Evolutionary conservation across 2,888 invertebrate species (phyloP).

Genomic region (Muschampia plurimacula): DNA sequence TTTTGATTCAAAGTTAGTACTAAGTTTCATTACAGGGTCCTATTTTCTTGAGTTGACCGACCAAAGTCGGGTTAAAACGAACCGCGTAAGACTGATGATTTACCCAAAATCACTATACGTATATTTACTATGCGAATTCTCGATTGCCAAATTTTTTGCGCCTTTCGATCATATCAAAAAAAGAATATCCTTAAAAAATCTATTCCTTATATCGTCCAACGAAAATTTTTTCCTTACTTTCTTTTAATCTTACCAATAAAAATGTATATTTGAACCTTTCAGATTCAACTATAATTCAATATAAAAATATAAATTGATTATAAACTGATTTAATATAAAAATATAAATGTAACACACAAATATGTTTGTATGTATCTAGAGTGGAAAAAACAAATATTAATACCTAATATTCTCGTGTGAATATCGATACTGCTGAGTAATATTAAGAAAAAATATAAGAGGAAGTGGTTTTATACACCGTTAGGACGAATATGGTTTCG

Average conservation of each 20-base stretch:
- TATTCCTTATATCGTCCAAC: constrained; percentile 20
- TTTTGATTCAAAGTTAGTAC: constrained; percentile 25
- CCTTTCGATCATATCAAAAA: constrained; percentile 33
- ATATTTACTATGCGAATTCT: constrained; percentile 34
- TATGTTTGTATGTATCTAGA: no score
- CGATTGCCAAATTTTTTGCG: constrained; percentile 34
- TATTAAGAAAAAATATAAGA: no score
- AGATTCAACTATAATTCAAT: background rate
- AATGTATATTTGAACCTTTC: constrained; percentile 1
- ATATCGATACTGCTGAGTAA: no score
- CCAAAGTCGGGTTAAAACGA: constrained; percentile 50
- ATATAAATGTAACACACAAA: no score
- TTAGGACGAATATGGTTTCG: no score
- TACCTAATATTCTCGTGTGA: no score
- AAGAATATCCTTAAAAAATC: constrained; percentile 19
- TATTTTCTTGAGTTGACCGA: constrained; percentile 49
- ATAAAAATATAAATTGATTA: no score
- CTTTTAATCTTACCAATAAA: background rate
- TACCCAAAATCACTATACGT: constrained; percentile 54
- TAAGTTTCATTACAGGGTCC: constrained; percentile 54
- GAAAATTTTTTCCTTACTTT: constrained; percentile 6
- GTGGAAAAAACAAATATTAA: no score
- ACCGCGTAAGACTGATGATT: constrained; percentile 71
- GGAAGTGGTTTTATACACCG: no score
- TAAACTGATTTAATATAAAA: no score